Evolutionary conservation across 1,140 invertebrate species (phyloP).

Genomic region (Drosophila nikananu): DNA sequence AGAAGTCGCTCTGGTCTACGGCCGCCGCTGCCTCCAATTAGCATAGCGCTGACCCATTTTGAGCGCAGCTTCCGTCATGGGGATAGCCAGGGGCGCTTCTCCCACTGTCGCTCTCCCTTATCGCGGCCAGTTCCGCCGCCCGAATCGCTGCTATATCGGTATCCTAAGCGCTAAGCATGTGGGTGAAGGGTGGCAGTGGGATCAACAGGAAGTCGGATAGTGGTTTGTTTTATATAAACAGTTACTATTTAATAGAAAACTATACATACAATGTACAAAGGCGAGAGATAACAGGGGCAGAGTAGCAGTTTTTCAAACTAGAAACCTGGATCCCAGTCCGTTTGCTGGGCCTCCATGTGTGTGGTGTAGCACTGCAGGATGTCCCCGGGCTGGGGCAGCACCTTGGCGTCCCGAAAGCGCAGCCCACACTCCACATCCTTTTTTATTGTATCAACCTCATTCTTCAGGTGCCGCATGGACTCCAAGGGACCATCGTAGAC

Average conservation of each 20-base stretch:
- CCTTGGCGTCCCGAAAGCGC: constrained; percentile 88
- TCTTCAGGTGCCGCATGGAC: constrained; percentile 95
- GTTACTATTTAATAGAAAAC: constrained; percentile 63
- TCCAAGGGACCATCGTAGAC: constrained; percentile 90
- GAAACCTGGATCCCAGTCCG: constrained; percentile 95
- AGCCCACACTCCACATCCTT: constrained; percentile 95
- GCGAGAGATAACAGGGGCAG: constrained; percentile 53
- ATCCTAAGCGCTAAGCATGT: constrained; percentile 79
- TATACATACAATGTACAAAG: constrained; percentile 52
- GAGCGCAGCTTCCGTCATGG: constrained; percentile 70
- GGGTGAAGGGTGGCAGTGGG: constrained; percentile 78
- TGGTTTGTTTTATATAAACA: constrained; percentile 75
- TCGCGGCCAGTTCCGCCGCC: constrained; percentile 65
- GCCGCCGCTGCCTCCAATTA: constrained; percentile 70
- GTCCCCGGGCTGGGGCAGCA: constrained; percentile 92
- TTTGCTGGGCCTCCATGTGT: constrained; percentile 88
- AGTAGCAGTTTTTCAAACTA: constrained; percentile 79
- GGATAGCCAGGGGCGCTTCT: constrained; percentile 63
- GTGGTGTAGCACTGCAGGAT: constrained; percentile 91
- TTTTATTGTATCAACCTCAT: constrained; percentile 94
- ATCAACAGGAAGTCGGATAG: constrained; percentile 79
- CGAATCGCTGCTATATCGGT: constrained; percentile 33
- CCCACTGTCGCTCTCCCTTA: constrained; percentile 47
- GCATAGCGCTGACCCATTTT: constrained; percentile 80
- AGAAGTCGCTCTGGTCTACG: constrained; percentile 50